These are phyloP conservation scores for Sphaerodactylus townsendi DNA, from an alignment of 2,113 vertebrate genomes.

Conservation along the genomic window DNA sequence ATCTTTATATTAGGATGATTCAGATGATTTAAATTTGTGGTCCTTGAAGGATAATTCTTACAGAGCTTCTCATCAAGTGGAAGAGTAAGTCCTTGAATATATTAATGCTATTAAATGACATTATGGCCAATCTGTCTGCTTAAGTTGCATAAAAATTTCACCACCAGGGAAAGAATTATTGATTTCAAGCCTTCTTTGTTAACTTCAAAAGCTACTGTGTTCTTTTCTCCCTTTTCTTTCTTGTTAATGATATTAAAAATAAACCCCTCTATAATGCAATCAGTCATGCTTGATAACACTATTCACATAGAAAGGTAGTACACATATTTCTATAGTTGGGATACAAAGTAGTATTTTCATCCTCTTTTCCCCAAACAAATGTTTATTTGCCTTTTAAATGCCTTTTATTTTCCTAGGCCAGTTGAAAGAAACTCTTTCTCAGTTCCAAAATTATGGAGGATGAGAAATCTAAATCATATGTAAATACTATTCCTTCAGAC, in stretches of 20 bases:
- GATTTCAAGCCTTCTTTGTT: constrained; percentile 74
- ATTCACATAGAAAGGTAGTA: constrained; percentile 42
- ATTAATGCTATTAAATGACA: constrained; percentile 64
- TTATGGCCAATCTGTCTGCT: constrained; percentile 65
- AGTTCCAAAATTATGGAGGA: neutral
- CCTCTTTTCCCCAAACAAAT: neutral
- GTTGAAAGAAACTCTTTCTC: constrained; percentile 49
- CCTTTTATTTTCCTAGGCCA: constrained; percentile 50
- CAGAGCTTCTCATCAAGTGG: constrained; percentile 66
- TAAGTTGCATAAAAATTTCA: constrained; percentile 74
- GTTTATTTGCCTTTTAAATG: constrained; percentile 37
- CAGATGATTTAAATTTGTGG: neutral
- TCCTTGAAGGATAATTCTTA: constrained; percentile 15
- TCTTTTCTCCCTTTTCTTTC: constrained; percentile 59
- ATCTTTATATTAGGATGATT: neutral
- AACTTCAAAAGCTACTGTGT: constrained; percentile 73
- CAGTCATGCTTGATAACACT: constrained; percentile 63
- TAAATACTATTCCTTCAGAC: neutral
- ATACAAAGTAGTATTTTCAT: constrained; percentile 45
- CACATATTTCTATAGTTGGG: constrained; percentile 56
- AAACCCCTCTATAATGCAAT: constrained; percentile 74
- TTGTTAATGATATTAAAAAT: constrained; percentile 70
- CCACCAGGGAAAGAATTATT: constrained; percentile 70
- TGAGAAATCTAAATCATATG: neutral
- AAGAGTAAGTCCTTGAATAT: constrained; percentile 64